Conservation (phyloP, 2,797 vertebrate genomes). For the Echiichthys vipera region DNA sequence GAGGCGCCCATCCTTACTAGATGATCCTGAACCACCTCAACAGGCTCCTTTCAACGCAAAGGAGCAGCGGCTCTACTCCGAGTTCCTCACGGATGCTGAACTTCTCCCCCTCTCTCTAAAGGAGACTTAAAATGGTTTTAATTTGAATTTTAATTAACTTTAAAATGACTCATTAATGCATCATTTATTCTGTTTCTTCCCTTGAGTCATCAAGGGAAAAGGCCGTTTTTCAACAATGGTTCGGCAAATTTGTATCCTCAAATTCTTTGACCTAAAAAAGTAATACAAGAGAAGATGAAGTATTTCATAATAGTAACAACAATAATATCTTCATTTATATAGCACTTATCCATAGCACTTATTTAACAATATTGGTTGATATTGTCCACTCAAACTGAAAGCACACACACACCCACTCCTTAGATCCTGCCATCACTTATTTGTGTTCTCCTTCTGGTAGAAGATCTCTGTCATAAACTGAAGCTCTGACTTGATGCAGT, state of each 20-base stretch:
- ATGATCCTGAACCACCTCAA: too few species aligned
- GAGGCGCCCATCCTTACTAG: too few species aligned
- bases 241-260: not conserved
- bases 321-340: too few species aligned
- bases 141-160: too few species aligned
- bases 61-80: too few species aligned
- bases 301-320: too few species aligned
- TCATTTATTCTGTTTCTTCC: not conserved
- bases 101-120: too few species aligned
- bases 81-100: too few species aligned
- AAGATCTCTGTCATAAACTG: constrained; percentile 67
- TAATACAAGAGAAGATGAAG: not conserved
- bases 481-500: constrained; percentile 45
- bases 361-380: not conserved
- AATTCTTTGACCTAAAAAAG: not conserved
- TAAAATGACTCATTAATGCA: too few species aligned
- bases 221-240: not conserved
- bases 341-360: too few species aligned
- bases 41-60: too few species aligned
- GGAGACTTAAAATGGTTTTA: too few species aligned
- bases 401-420: not conserved
- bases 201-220: not conserved
- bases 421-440: not conserved
- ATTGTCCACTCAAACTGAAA: not conserved
- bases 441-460: constrained; percentile 26